Evolutionary conservation across 2,888 invertebrate genomes (phyloP), one percentile per base, ranked within the genome.

Genomic region (Cheilosia variabilis): DNA sequence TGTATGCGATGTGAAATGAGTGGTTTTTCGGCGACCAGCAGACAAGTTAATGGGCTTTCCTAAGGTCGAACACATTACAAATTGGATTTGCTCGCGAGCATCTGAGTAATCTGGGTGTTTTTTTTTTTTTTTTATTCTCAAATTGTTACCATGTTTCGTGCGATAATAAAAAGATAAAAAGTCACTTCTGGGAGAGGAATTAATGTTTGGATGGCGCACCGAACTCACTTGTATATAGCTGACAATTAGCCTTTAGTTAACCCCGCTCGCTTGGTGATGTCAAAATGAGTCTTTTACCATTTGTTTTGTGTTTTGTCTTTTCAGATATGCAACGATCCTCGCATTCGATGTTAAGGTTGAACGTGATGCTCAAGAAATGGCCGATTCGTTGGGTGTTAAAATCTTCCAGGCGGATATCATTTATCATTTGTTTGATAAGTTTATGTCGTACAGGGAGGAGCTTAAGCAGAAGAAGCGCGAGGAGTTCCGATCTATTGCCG

Each of bases 321-420:
- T 9, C 91, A 97, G 97, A 92, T 97, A 96, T 93, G 99, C 99
- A 63, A 97, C 98, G 78, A 99, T 99, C 91, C 94, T 99, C 89
- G 99, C 99, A n/a, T 99, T 99, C 92, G 99, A 99, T 93, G 99
- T 99, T 22, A 98, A 98, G 93, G 95, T 99, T 73, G 99, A 99
- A 92, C 95, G 97, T 79, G 99, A 99, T 91, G 99, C 99, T 2
- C 99, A 99, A 93, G 98, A 99, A 90, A 93, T 99, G 92, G 99
- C 99, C 0, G 99, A 99, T 91, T 95, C 95, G 78, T 92, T 98
- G 82, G 97, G 97, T 75, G 98, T 99, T 71, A 97, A 96, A 93
- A 98, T 99, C 91, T 99, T 99, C 95, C 95, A 97, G 87, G 99
- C 99, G 7, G 99, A 99, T 93, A 99, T 99, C 91, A 99, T 99